Percentiles rank a stretch among this genome's conserved stretches.
Conservation (phyloP, 1,140 invertebrate genomes). For the Patella vulgata region DNA sequence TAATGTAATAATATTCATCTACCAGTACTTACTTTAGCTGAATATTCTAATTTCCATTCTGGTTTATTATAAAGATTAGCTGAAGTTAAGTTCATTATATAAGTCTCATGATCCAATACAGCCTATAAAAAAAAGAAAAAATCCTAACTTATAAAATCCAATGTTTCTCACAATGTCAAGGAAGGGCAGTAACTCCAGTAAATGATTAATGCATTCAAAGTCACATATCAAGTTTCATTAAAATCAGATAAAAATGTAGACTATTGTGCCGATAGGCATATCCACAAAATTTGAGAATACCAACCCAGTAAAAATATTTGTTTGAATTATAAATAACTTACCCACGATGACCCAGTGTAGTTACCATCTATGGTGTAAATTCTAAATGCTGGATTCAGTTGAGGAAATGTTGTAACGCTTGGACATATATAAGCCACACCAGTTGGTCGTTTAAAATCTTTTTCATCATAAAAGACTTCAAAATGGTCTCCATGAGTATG, state of each 20-base stretch:
- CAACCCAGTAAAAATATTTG: too few relatives aligned
- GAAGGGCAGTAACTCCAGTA: too few relatives aligned
- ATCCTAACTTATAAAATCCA: too few relatives aligned
- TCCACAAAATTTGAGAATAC: too few relatives aligned
- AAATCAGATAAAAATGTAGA: too few relatives aligned
- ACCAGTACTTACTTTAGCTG: conserved; percentile 41
- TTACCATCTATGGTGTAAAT: conserved; percentile 97
- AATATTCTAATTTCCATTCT: conserved; percentile 47
- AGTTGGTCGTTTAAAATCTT: conserved; percentile 70
- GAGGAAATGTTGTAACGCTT: conserved; percentile 86
- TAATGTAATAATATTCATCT: too few relatives aligned
- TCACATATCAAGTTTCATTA: too few relatives aligned
- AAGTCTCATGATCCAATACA: conserved; percentile 90
- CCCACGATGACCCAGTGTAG: conserved; percentile 76
- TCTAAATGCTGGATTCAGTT: conserved; percentile 93
- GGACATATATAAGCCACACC: conserved; percentile 92
- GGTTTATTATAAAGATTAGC: conserved; percentile 71
- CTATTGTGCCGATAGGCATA: too few relatives aligned
- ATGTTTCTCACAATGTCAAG: too few relatives aligned
- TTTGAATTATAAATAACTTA: conserved; percentile 25
- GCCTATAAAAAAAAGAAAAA: conserved; percentile 67
- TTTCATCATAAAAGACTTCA: conserved; percentile 67
- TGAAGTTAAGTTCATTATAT: conserved; percentile 80
- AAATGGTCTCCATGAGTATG: conserved; percentile 68
- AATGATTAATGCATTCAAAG: too few relatives aligned